A percentile compares a stretch with the other conserved stretches of the same genome.
Evolutionary conservation across 35 echinoderm and acorn worm species (phyloP).

Genomic region (Nesometra sesokonis): DNA sequence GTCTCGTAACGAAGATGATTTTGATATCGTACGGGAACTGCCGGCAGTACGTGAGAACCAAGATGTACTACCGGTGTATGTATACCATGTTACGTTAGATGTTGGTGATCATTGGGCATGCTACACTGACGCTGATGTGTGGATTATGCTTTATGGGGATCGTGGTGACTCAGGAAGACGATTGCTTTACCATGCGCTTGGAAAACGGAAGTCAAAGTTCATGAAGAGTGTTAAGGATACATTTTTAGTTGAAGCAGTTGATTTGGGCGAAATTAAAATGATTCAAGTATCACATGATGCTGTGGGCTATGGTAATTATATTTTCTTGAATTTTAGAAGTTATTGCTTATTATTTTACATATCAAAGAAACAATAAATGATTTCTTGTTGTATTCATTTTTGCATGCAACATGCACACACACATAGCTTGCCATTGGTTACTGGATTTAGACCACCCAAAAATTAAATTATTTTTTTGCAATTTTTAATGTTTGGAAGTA

Average conservation of each 20-base stretch:
- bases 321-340: neutral
- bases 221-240: slow-evolving; percentile 38
- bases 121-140: slow-evolving; percentile 40
- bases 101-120: slow-evolving; percentile 55
- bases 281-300: slow-evolving; percentile 68
- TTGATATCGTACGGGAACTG: slow-evolving; percentile 68
- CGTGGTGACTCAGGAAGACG: slow-evolving; percentile 69
- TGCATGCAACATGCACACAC: no score
- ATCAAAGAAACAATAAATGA: no score
- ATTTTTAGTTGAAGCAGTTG: slow-evolving; percentile 78
- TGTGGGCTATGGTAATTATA: slow-evolving; percentile 47
- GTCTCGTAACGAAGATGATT: slow-evolving; percentile 43
- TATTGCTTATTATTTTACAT: no score
- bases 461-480: no score
- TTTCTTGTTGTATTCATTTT: no score
- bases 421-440: no score
- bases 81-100: slow-evolving; percentile 44
- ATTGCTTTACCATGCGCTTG: slow-evolving; percentile 40
- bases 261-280: slow-evolving; percentile 49
- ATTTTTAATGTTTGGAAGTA: no score
- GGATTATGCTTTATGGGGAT: slow-evolving; percentile 52
- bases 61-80: slow-evolving; percentile 51
- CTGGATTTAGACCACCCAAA: no score
- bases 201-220: slow-evolving; percentile 3
- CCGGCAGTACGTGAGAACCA: slow-evolving; percentile 34